Evolutionary conservation across 2,888 invertebrate genomes (phyloP).

Genomic region (Leucoma salicis): DNA sequence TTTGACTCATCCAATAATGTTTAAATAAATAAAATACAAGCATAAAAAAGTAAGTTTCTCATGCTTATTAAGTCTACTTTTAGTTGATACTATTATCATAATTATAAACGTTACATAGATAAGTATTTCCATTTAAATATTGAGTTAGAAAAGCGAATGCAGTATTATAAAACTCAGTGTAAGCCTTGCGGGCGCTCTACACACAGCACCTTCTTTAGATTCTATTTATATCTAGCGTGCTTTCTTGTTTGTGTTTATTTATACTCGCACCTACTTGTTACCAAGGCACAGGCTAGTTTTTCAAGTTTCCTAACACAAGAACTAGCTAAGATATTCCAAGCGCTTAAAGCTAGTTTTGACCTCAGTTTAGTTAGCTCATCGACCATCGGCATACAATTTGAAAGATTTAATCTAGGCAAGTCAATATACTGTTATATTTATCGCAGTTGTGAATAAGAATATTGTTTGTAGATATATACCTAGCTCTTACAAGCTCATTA

Average conservation of each 20-base stretch:
- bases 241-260: slow-evolving; percentile 49
- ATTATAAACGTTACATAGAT: background rate
- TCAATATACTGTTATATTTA: too few species aligned
- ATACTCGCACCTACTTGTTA: slow-evolving; percentile 21
- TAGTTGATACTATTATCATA: background rate
- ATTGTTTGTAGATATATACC: too few species aligned
- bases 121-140: background rate
- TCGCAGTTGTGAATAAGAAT: too few species aligned
- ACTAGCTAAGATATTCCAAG: slow-evolving; percentile 25
- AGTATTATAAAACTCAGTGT: background rate
- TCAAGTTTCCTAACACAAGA: slow-evolving; percentile 47
- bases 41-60: background rate
- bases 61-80: background rate
- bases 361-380: too few species aligned
- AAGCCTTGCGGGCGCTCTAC: background rate
- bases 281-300: slow-evolving; percentile 38
- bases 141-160: background rate
- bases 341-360: slow-evolving; percentile 19
- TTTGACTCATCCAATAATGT: background rate
- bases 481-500: too few species aligned
- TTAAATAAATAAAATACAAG: background rate
- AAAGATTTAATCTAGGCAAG: too few species aligned
- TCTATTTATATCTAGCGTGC: slow-evolving; percentile 53
- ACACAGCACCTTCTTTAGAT: background rate
- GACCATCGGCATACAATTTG: too few species aligned